Base-by-base conservation (phyloP, 2,888 invertebrate genomes). In the Syrista parreyssii region DNA sequence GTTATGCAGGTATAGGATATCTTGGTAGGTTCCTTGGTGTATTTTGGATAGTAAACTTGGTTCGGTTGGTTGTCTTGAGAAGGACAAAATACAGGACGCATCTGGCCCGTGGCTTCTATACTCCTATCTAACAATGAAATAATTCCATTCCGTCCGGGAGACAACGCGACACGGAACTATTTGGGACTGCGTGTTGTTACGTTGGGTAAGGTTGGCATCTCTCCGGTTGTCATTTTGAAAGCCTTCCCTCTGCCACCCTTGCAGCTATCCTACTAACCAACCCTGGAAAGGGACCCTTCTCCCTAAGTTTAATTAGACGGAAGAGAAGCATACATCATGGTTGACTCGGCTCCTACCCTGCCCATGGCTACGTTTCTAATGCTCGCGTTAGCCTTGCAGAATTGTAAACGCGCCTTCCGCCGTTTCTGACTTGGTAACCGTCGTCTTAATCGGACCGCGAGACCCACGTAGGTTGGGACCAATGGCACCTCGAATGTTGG, bases 231-330 rank as follows among this genome's bases (percentile, higher is more conserved):
- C 87, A 87, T 86, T 88, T 86, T 80, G 87, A 87, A 87, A 86
- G 84, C 82, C 84, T 82, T 84, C 85, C 86, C 76, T 82, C 74
- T 33, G n/a, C 80, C 82, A 75, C 80, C 84, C 81, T 81, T 81
- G 81, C 76, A 79, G 75, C 83, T 78, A 79, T 80, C 83, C 79
- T 81, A 84, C 82, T 79, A 82, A 82, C 84, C 85, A 86, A 86
- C 83, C 85, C 75, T 75, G 81, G 81, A 83, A 84, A 23, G 40
- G 40, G 23, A 15, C 23, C 40, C 23, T 83, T 82, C 85, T 84
- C 82, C 83, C 86, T 78, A 86, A 88, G 86, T 88, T 88, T 88
- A 88, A 88, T 88, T 88, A 88, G 88, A 88, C 87, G 85, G 88
- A 88, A 87, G 86, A 86, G 84, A 79, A 82, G 84, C 86, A 87